These are phyloP conservation scores for Cyphomyrus discorhynchus DNA, from an alignment of 2,113 vertebrate genomes.

Conservation along the genomic window DNA sequence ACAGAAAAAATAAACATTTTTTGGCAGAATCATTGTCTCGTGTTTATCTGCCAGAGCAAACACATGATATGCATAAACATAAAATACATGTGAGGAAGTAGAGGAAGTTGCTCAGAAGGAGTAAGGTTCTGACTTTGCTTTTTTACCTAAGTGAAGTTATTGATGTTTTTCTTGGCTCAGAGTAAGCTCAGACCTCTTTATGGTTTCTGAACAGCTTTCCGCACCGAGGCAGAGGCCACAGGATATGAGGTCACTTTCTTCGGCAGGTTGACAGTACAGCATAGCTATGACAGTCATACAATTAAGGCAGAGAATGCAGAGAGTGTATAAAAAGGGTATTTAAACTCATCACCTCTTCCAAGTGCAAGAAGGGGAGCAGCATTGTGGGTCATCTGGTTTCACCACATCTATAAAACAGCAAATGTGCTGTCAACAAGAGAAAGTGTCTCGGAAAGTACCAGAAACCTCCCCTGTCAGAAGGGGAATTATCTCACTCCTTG, in stretches of 20 bases:
- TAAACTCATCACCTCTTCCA: conserved; percentile 46
- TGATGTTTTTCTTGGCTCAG: conserved; percentile 22
- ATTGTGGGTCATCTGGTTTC: background rate
- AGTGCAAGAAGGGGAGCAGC: background rate
- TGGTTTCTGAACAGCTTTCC: conserved; percentile 42
- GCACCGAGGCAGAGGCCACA: conserved; percentile 41
- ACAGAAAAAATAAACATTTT: background rate
- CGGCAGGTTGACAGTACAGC: conserved; percentile 26
- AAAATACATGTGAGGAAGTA: background rate
- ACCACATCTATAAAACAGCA: background rate
- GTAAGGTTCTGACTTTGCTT: background rate
- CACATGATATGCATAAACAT: background rate
- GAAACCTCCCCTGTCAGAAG: conserved; percentile 20
- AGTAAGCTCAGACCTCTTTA: conserved; percentile 50
- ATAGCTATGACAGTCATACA: conserved; percentile 16
- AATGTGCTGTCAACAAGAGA: conserved; percentile 34
- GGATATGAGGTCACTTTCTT: conserved; percentile 63
- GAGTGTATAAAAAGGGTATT: conserved; percentile 36
- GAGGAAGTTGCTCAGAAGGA: background rate
- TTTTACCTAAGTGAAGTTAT: background rate
- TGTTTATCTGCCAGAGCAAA: background rate
- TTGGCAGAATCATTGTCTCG: background rate
- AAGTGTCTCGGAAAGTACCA: conserved; percentile 57
- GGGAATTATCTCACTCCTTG: conserved; percentile 29
- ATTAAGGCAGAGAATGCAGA: background rate